These are phyloP conservation scores for Apostichopus californicus DNA, from an alignment of 35 echinoderm and acorn worm species.

Conservation along the genomic window DNA sequence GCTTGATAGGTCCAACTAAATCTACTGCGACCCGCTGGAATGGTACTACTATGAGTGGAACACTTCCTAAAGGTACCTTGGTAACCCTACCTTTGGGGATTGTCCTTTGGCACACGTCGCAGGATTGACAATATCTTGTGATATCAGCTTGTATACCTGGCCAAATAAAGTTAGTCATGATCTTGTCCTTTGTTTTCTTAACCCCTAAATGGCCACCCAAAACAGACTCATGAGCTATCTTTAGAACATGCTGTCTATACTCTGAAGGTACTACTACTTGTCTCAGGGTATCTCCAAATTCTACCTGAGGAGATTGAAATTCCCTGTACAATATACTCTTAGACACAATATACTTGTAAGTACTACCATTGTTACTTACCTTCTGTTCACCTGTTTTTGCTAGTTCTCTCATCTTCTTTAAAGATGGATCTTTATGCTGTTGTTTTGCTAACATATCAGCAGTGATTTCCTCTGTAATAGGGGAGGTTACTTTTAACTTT, in stretches of 20 bases:
- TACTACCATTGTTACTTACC: background rate
- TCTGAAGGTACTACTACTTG: conserved; percentile 62
- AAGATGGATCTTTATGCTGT: background rate
- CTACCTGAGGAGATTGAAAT: background rate
- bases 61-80: conserved; percentile 50
- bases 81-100: conserved; percentile 64
- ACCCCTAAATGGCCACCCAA: conserved; percentile 69
- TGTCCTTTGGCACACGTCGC: conserved; percentile 73
- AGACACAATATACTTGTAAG: background rate
- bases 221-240: conserved; percentile 62
- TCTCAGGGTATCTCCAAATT: conserved; percentile 25
- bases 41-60: conserved; percentile 62
- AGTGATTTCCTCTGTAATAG: background rate
- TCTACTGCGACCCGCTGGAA: conserved; percentile 71
- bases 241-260: conserved; percentile 44
- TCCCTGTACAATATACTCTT: background rate
- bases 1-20: conserved; percentile 68
- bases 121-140: conserved; percentile 55
- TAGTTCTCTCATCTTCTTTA: background rate
- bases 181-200: conserved; percentile 62
- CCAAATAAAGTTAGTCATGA: conserved; percentile 75
- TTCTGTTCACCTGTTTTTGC: background rate
- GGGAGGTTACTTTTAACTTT: background rate
- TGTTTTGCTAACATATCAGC: background rate
- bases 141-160: conserved; percentile 64